Conservation (phyloP, 2,113 vertebrate genomes). For the Coptodon bakossiorum region DNA sequence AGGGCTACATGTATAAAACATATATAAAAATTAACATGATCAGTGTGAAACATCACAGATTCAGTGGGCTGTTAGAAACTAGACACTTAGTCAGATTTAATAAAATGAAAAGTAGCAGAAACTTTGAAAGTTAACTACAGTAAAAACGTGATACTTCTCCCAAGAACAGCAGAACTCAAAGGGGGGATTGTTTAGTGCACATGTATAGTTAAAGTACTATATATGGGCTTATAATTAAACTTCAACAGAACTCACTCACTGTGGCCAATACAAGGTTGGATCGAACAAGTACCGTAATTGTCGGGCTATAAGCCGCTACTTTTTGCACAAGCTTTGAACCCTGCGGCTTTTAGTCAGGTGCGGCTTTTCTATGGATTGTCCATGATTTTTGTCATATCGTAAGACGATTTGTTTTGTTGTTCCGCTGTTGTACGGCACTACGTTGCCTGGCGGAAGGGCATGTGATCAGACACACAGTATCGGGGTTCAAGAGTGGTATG, state of each 20-base stretch:
- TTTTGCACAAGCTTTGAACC: too few relatives aligned
- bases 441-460: too few relatives aligned
- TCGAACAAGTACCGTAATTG: too few relatives aligned
- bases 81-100: not conserved
- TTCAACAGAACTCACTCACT: not conserved
- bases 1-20: not conserved
- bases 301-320: too few relatives aligned
- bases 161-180: not conserved
- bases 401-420: too few relatives aligned
- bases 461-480: too few relatives aligned
- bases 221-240: rapidly evolving
- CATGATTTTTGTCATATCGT: too few relatives aligned
- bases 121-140: not conserved
- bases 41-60: not conserved
- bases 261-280: too few relatives aligned
- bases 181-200: not conserved
- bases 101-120: not conserved
- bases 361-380: too few relatives aligned
- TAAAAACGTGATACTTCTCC: not conserved
- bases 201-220: rapidly evolving
- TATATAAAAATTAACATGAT: not conserved
- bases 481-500: too few relatives aligned
- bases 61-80: not conserved
- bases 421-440: too few relatives aligned
- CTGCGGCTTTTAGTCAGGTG: too few relatives aligned